A percentile compares a stretch with the other conserved stretches of the same genome.
Conservation (phyloP, 2,113 vertebrate genomes). For the Bubo scandiacus region DNA sequence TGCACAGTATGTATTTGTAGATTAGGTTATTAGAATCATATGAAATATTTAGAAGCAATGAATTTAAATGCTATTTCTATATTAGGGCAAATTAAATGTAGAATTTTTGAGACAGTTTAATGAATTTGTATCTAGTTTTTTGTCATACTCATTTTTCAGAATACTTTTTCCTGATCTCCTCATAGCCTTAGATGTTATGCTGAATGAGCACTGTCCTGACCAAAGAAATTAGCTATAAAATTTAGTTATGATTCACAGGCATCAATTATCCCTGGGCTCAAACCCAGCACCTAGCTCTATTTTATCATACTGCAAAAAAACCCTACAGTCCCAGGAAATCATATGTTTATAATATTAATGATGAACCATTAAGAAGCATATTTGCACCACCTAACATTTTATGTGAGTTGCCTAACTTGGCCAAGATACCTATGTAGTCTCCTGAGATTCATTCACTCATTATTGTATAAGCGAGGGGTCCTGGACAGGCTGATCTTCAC, state of each 20-base stretch:
- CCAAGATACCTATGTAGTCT: neutral
- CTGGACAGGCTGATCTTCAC: neutral
- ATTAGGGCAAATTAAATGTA: neutral
- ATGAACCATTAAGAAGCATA: neutral
- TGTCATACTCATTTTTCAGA: neutral
- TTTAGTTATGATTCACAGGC: neutral
- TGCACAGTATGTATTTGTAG: neutral
- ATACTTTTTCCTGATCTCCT: neutral
- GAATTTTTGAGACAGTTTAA: neutral
- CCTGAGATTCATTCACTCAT: neutral
- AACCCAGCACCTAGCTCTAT: neutral
- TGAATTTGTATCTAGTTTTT: neutral
- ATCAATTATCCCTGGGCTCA: neutral
- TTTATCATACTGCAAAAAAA: neutral
- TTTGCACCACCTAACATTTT: neutral
- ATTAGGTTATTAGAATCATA: slow-evolving; percentile 10
- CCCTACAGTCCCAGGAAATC: neutral
- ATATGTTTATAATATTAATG: neutral
- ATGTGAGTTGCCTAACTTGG: neutral
- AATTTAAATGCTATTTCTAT: slow-evolving; percentile 18
- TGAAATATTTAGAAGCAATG: slow-evolving; percentile 38
- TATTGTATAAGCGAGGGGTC: neutral
- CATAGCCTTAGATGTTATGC: neutral
- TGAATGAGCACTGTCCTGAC: neutral
- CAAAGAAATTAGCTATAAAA: neutral